Conservation (phyloP, 2,888 invertebrate genomes). For the Megaustenia siamemsis region DNA sequence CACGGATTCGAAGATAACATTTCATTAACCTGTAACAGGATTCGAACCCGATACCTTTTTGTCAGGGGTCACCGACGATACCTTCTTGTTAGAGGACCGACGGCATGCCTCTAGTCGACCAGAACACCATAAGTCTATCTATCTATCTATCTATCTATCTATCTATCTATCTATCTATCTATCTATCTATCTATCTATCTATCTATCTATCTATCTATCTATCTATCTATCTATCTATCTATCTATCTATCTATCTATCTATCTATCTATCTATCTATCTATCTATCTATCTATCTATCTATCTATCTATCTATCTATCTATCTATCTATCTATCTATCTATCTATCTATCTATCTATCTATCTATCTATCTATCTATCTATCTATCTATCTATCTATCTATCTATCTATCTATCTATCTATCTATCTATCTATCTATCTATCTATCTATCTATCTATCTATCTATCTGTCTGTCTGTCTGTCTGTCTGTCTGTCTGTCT, state of each 20-base stretch:
- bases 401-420: neutral
- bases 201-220: neutral
- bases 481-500: neutral
- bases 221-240: neutral
- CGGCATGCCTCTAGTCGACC: no score
- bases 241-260: neutral
- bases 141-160: neutral
- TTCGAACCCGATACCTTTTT: no score
- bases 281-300: neutral
- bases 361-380: no score
- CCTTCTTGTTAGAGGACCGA: no score
- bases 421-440: neutral
- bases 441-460: neutral
- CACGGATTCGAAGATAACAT: no score
- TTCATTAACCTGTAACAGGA: no score
- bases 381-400: neutral
- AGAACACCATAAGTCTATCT: neutral
- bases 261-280: neutral
- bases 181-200: neutral
- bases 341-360: no score
- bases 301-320: neutral
- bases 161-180: neutral
- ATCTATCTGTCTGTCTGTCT: neutral
- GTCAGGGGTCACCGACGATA: no score
- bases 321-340: conserved; percentile 11